Evolutionary conservation across 2,888 invertebrate species (phyloP), one percentile per base, ranked within the genome.

Genomic region (Cheiracanthium punctorium): DNA sequence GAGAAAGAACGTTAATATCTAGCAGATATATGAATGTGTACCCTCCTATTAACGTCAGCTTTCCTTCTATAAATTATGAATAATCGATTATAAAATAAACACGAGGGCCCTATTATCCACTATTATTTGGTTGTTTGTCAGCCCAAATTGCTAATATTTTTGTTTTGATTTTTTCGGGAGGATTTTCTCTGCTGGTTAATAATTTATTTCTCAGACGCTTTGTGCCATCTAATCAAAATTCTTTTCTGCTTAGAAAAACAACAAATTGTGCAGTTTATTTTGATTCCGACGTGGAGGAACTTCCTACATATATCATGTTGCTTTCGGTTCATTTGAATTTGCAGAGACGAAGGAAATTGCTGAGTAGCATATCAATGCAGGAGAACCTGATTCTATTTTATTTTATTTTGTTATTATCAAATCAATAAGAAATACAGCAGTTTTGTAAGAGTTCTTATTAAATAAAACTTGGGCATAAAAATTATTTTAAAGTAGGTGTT

Each of bases 11-110:
- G 64, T 24, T 29, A 64, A 64, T 64, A 64, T 29, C 29, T 10
- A 12, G 28, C 70, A 70, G 37, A 37, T 29, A 70, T 70, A 41
- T 37, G 70, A 28, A 70, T n/a, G n/a, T 70, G 33, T 70, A 37
- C 70, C 70, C 70, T 12, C 29, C 41, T 70, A 70, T 70, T 70
- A 70, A 70, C 37, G 37, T 70, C 70, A 70, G 70, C 32, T 70
- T 70, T 20, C 70, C 12, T 70, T 70, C 67, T 67, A 24, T 24
- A 70, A 70, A 32, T 70, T 70, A 70, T 70, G 70, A 24, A 8
- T 70, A 29, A 70, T 70, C 70, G 41, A 70, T 70, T 70, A 70
- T 70, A 24, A 41, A 37, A 41, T 41, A 37, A 70, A 70, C 70
- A 70, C 70, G 32, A 70, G 70, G 70, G 70, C 12, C 37, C 41